Evolutionary conservation across 1,140 invertebrate genomes (phyloP).

Genomic region (Sitodiplosis mosellana): DNA sequence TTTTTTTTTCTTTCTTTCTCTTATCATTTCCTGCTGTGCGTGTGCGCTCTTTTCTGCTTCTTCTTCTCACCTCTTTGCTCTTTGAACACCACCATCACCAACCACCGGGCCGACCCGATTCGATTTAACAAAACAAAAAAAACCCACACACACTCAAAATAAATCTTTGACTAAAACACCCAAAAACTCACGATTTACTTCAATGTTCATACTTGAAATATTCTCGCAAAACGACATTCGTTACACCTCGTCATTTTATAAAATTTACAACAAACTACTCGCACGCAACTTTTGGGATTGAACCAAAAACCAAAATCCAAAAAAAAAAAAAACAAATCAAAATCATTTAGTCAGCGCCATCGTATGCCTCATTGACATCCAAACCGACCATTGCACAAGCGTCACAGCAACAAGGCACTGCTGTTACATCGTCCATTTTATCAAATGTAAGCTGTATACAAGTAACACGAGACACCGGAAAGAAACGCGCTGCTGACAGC

Average conservation of each 20-base stretch:
- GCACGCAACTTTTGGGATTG: neutral
- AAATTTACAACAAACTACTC: too few species aligned
- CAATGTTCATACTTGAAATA: too few species aligned
- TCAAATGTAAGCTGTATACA: slow-evolving; percentile 7
- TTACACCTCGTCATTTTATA: too few species aligned
- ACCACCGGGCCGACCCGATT: too few species aligned
- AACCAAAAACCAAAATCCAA: neutral
- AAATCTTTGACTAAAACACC: neutral
- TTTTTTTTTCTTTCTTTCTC: neutral
- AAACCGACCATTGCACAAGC: too few species aligned
- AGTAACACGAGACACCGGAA: slow-evolving; percentile 43
- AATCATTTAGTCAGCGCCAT: slow-evolving; percentile 9
- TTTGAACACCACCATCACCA: too few species aligned
- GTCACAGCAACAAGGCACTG: slow-evolving; percentile 6
- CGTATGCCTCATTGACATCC: slow-evolving; percentile 9
- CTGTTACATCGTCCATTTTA: slow-evolving; percentile 22
- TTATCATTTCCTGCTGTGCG: slow-evolving; percentile 1
- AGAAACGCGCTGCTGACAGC: slow-evolving; percentile 52
- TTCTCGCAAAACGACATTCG: too few species aligned
- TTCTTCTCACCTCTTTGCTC: too few species aligned
- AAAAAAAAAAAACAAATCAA: neutral
- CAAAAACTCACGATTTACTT: too few species aligned
- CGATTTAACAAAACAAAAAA: slow-evolving; percentile 1
- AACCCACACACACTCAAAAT: neutral
- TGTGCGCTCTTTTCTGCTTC: neutral